Base-by-base conservation (phyloP, 2,888 invertebrate genomes). In the Gryllus longicercus region DNA sequence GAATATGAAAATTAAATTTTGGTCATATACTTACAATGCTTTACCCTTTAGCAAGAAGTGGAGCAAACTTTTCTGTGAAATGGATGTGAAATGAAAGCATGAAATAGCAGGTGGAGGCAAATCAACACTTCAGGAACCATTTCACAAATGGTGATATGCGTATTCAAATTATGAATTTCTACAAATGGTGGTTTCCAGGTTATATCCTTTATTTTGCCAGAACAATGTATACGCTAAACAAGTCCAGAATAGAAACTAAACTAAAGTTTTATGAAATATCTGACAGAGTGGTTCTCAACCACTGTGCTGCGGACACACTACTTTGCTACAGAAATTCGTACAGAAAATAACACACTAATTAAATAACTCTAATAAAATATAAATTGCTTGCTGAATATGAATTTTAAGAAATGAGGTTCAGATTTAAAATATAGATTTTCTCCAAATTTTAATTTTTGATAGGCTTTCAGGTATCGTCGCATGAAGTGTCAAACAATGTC, bases 21-120 rank as follows among this genome's bases (percentile, higher is more conserved):
- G n/a, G 63, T 63, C 14, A 14, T 18, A 63, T 63, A 63, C 63
- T 63, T 63, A 63, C 63, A 63, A 63, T 63, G n/a, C 63, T 63
- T 63, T 63, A 14, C 63, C 63, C 63, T 12, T n/a, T 63, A 63
- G 63, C 63, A n/a, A 63, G 63, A 63, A 63, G 63, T 63, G n/a
- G 63, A 63, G 16, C 14, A 63, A 63, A 63, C 63, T 63, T 63
- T 63, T 63, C 63, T 63, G n/a, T 63, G 63, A 63, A 63, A 63
- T n/a, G 14, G 63, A 63, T 63, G n/a, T 63, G 63, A 63, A 63
- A 63, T 63, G 63, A 63, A 63, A 12, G 63, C 63, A 63, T 63
- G 63, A 63, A 18, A n/a, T 63, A 63, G 63, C 63, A 63, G 63
- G 63, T 63, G 63, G 63, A 63, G 63, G 63, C 63, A 63, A n/a